Percentiles rank a stretch among this genome's conserved stretches.
Conservation (phyloP, 2,888 invertebrate species). For the Phasia obesa region DNA sequence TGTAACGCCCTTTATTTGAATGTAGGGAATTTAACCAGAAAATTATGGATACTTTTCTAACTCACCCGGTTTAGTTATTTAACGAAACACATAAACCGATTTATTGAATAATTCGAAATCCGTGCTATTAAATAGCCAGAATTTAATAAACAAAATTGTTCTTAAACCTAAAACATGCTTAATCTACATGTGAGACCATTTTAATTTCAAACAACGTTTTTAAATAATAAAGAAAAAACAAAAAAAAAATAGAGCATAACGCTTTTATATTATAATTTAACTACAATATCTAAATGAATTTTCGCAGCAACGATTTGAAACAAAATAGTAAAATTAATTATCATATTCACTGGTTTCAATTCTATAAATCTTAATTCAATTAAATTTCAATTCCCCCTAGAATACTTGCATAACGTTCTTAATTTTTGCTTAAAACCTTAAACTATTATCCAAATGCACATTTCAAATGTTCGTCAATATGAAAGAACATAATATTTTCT, state of each 20-base stretch:
- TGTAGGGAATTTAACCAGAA: too few relatives aligned
- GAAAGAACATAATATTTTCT: background rate
- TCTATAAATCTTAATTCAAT: slow-evolving; percentile 5
- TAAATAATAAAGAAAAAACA: too few relatives aligned
- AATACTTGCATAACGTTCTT: background rate
- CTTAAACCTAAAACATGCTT: too few relatives aligned
- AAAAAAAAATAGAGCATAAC: background rate
- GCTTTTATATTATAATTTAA: slow-evolving; percentile 5
- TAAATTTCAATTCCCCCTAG: slow-evolving; percentile 5
- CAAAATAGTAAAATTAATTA: slow-evolving; percentile 17
- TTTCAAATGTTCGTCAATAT: background rate
- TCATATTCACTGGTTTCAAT: slow-evolving; percentile 41
- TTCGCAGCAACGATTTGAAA: background rate
- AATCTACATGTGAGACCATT: too few relatives aligned
- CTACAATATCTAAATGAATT: background rate
- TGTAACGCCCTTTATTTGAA: too few relatives aligned
- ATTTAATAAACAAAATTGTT: too few relatives aligned
- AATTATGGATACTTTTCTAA: too few relatives aligned
- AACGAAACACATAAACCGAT: too few relatives aligned
- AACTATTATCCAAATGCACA: slow-evolving; percentile 14
- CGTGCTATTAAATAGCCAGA: too few relatives aligned
- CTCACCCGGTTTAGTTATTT: too few relatives aligned
- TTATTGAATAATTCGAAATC: too few relatives aligned
- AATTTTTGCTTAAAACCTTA: slow-evolving; percentile 21
- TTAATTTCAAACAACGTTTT: background rate